Percentiles rank a stretch among this genome's conserved stretches.
Conservation (phyloP, 2,888 invertebrate species). For the Rhabditophanes sp. region DNA sequence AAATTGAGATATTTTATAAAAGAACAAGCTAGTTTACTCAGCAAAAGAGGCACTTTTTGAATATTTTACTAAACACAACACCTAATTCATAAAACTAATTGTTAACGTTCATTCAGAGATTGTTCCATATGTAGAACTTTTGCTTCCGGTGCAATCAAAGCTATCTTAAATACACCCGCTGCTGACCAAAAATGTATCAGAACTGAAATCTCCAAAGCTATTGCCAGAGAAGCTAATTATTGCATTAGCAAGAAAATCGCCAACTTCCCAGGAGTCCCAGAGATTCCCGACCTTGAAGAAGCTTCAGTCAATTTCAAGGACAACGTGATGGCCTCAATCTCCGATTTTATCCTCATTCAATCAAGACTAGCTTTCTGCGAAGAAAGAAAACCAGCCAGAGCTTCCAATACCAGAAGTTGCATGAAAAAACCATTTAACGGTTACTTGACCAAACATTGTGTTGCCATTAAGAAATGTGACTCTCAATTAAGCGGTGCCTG, state of each 20-base stretch:
- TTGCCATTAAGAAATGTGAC: slow-evolving; percentile 17
- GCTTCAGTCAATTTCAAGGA: slow-evolving; percentile 36
- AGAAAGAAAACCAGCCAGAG: slow-evolving; percentile 40
- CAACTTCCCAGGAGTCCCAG: slow-evolving; percentile 38
- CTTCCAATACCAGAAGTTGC: slow-evolving; percentile 28
- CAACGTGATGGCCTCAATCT: slow-evolving; percentile 41
- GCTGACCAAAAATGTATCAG: slow-evolving; percentile 43
- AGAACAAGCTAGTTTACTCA: too few relatives aligned
- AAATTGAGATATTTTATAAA: too few relatives aligned
- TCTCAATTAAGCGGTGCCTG: slow-evolving; percentile 16
- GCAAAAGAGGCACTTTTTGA: too few relatives aligned
- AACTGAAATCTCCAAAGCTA: slow-evolving; percentile 36
- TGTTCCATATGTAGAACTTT: slow-evolving; percentile 43
- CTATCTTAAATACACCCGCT: slow-evolving; percentile 37
- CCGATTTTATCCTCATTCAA: slow-evolving; percentile 41
- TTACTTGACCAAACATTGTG: slow-evolving; percentile 34
- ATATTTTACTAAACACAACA: too few relatives aligned
- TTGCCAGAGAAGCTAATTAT: slow-evolving; percentile 33
- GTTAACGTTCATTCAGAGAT: too few relatives aligned
- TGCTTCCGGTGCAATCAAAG: slow-evolving; percentile 40
- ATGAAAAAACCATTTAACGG: slow-evolving; percentile 37
- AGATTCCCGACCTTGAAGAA: slow-evolving; percentile 41
- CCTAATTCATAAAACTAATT: too few relatives aligned
- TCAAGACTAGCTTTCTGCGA: slow-evolving; percentile 39
- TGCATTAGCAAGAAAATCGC: slow-evolving; percentile 34